Base-by-base conservation (phyloP, 1,140 invertebrate genomes). In the Frieseomelitta varia region DNA sequence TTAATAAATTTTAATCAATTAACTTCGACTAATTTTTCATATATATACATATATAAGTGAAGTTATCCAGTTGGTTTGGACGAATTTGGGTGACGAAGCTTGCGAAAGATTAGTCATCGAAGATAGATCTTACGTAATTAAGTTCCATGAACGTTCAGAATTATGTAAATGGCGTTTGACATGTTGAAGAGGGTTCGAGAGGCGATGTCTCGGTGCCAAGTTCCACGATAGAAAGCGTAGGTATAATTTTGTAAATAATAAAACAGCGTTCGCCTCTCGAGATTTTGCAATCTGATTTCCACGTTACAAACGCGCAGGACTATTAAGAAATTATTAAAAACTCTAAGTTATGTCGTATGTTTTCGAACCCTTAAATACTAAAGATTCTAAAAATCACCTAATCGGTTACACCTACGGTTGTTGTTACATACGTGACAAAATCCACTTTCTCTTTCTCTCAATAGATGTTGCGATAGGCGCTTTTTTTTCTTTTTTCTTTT, bases 121-220 rank as follows among this genome's bases (percentile, higher is more conserved):
- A 11, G 21, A 11, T 24, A 58, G 6, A 11, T 11, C 58, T 61
- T 61, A 4, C 58, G 24, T 14, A n/a, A 61, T n/a, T 4, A n/a
- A 21, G 24, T 61, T 0, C 1, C 58, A n/a, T 0, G 12, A n/a
- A 61, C 1, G 10, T 24, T 11, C 11, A 61, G 12, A 61, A 61
- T n/a, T 1, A 4, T 12, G 24, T 1, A 61, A 61, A 61, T 12
- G 1, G 3, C n/a, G 24, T n/a, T 61, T n/a, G 24, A 61, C 24
- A 24, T 1, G 11, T 1, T 24, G 11, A 61, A 61, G 3, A 24
- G 2, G n/a, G 4, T 11, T 12, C 2, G 58, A 61, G 21, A 14
- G 39, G 39, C 11, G 11, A 12, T 24, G 56, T 10, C 8, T 11
- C 0, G 10, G 0, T 0, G 19, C 1, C 3, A 1, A 11, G 11